Evolutionary conservation across 2,888 invertebrate species (phyloP).

Genomic region (Drosophila pegasa): DNA sequence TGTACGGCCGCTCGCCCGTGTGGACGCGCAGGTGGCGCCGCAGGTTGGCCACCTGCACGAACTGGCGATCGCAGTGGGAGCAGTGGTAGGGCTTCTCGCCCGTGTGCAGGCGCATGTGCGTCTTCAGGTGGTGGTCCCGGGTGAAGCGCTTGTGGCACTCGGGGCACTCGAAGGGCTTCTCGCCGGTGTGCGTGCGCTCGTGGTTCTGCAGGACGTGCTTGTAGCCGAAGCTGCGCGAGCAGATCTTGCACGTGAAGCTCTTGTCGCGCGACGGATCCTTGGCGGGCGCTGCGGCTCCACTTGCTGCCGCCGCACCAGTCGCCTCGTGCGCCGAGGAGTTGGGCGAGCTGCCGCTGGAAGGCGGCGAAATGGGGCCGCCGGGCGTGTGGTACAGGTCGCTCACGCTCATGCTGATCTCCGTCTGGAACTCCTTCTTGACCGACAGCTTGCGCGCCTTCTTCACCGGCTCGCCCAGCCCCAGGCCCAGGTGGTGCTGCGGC

Average conservation of each 20-base stretch:
- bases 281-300: slow-evolving; percentile 8
- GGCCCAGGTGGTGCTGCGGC: slow-evolving; percentile 52
- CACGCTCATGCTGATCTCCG: slow-evolving; percentile 82
- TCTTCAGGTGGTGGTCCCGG: slow-evolving; percentile 96
- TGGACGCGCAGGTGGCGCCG: slow-evolving; percentile 95
- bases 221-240: slow-evolving; percentile 95
- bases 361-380: slow-evolving; percentile 86
- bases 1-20: slow-evolving; percentile 95
- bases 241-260: slow-evolving; percentile 94
- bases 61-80: slow-evolving; percentile 95
- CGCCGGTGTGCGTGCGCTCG: slow-evolving; percentile 97
- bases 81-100: slow-evolving; percentile 97
- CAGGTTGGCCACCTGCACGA: slow-evolving; percentile 96
- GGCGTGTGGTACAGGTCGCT: slow-evolving; percentile 80
- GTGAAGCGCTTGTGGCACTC: slow-evolving; percentile 97
- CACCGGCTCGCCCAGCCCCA: slow-evolving; percentile 70
- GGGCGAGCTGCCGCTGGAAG: slow-evolving; percentile 87
- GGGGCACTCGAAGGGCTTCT: slow-evolving; percentile 96
- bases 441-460: slow-evolving; percentile 83
- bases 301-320: slow-evolving; percentile 14
- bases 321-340: slow-evolving; percentile 82
- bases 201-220: slow-evolving; percentile 98
- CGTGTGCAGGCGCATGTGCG: slow-evolving; percentile 96
- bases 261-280: slow-evolving; percentile 89
- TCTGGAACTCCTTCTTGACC: slow-evolving; percentile 83